These are phyloP conservation scores for Stegostoma tigrinum DNA, from an alignment of 2,113 vertebrate species.

Conservation along the genomic window DNA sequence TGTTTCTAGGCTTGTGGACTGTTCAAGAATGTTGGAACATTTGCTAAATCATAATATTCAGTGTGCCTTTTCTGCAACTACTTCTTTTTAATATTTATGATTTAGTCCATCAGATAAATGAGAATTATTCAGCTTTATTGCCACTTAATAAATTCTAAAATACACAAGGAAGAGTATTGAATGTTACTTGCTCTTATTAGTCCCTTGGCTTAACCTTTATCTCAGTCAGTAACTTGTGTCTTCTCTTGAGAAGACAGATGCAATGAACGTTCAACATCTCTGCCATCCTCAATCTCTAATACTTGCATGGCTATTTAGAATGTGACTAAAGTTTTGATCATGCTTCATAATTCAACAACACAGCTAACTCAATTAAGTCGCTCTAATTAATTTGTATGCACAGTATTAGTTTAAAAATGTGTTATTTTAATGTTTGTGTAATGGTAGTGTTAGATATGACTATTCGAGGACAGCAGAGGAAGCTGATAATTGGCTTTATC, in stretches of 20 bases:
- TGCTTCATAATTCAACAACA: neutral
- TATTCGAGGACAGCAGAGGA: neutral
- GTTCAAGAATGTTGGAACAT: neutral
- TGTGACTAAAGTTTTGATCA: neutral
- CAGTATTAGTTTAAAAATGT: slow-evolving; percentile 3
- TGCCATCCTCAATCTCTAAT: neutral
- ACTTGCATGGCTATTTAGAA: neutral
- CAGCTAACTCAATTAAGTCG: neutral
- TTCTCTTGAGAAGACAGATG: neutral
- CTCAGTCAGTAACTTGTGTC: too few relatives aligned
- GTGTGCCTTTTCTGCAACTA: neutral
- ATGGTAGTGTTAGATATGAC: neutral
- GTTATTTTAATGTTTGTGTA: neutral
- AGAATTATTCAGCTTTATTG: neutral
- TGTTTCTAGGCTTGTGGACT: neutral
- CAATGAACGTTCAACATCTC: neutral
- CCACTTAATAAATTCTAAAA: neutral
- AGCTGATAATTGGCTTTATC: slow-evolving; percentile 20
- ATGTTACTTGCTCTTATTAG: neutral
- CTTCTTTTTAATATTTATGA: neutral
- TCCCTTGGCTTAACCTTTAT: too few relatives aligned
- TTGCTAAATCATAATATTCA: neutral
- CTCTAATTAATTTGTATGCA: neutral
- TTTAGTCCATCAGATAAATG: neutral
- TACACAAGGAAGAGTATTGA: neutral